phyloP scores from a whole-genome alignment of 2,888 invertebrate genomes.

The Archips xylosteana region DNA sequence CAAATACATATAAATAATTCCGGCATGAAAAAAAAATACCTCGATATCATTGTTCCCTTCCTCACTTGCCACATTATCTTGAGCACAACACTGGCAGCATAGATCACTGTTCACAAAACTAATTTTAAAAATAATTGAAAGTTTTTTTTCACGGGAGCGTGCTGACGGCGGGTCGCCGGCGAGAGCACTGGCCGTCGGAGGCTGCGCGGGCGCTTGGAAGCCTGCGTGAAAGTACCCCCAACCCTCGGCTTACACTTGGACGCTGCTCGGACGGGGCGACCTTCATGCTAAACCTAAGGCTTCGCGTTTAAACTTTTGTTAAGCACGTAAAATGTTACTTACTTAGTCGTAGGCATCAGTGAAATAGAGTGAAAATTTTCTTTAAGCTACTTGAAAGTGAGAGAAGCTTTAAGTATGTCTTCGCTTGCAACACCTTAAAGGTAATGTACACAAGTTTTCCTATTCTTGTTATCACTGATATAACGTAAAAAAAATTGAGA shows the following conservation, averaged over 20 bases:
- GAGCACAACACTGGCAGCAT: constrained; percentile 61
- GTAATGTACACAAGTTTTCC: no score
- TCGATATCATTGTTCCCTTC: constrained; percentile 47
- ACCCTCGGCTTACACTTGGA: constrained; percentile 29
- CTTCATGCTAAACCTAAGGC: constrained; percentile 15
- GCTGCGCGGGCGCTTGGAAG: constrained; percentile 59
- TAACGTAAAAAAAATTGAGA: no score
- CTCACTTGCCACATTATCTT: constrained; percentile 36
- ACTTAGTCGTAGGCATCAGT: no score
- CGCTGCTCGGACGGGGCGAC: constrained; percentile 10
- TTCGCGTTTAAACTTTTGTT: no score
- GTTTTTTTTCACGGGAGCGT: constrained; percentile 52
- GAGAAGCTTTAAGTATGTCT: no score
- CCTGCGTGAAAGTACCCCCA: constrained; percentile 54
- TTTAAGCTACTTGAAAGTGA: no score
- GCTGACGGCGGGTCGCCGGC: constrained; percentile 63
- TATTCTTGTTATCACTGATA: no score
- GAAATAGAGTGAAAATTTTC: no score
- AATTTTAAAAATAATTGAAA: background rate
- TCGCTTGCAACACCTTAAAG: no score
- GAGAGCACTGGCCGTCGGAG: constrained; percentile 63
- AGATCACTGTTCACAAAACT: constrained; percentile 53
- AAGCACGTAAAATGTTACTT: no score
- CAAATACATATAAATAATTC: background rate
- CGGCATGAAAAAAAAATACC: constrained; percentile 20